Evolutionary conservation across 2,797 vertebrate genomes (phyloP), one percentile per base, ranked within the genome.

Genomic region (Xiphophorus birchmanni): DNA sequence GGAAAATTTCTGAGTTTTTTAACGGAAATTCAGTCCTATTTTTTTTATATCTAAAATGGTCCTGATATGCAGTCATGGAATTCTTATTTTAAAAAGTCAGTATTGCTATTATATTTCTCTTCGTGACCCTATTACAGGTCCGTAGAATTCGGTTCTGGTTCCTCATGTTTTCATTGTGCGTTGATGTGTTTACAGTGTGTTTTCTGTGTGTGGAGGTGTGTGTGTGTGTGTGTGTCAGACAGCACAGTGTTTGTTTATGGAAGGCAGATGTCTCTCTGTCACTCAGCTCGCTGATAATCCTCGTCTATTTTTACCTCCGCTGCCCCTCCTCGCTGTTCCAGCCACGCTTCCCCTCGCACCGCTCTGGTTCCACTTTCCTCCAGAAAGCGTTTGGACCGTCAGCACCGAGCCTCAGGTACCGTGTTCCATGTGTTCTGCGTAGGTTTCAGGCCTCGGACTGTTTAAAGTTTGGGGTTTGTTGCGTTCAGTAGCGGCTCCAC

Each of bases 251-350:
- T 82, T 84, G 86, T 81, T 82, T 76, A 50, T 77, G 74, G 82
- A 73, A 15, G 67, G 47, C 80, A 65, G 58, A 77, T 48, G 87
- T 81, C 84, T 84, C 73, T 69, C 83, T 76, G 80, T 81, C 80
- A 76, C 40, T 84, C 82, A 81, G 75, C 67, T 18, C 32, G 21
- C 60, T 74, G 88, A 83, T 85, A 81, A 89, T 85, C 82, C 76
- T 84, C 67, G 47, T 69, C 83, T 90, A 90, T 90, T 86, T 89
- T 79, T 90, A 89, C 79, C 52, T 40, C 42, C 15, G 5, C 10
- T 26, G 44, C 35, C 56, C 32, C 77, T 21, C 56, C 45, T 65
- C 18, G 35, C 32, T 75, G 50, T 5, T 54, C 58, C 76, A 75
- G 79, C 76, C 80, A 45, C 21, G 74, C 74, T 48, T 75, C 72